These are phyloP conservation scores for Eurypyga helias DNA, from an alignment of 2,113 vertebrate genomes.

Conservation along the genomic window DNA sequence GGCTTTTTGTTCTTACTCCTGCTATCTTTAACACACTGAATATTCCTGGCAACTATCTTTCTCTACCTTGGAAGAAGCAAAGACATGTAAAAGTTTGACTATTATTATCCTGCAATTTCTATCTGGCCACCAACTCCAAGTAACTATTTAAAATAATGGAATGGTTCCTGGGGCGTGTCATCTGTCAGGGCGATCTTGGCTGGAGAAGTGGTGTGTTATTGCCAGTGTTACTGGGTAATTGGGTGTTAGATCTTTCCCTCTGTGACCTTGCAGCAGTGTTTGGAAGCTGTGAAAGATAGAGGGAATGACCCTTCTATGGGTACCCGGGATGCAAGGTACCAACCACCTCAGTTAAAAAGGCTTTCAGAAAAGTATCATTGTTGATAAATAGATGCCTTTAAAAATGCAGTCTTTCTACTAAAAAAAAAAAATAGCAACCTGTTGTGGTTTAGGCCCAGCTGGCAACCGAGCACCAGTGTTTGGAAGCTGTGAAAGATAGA, in stretches of 20 bases:
- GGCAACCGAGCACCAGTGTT: neutral
- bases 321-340: neutral
- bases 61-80: neutral
- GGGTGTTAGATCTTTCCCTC: neutral
- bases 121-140: neutral
- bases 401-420: neutral
- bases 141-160: neutral
- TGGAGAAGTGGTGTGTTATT: neutral
- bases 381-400: neutral
- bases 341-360: neutral
- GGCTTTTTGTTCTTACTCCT: neutral
- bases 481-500: neutral
- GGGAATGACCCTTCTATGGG: neutral
- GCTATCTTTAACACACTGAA: neutral
- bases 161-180: neutral
- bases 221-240: neutral
- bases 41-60: slow-evolving; percentile 30
- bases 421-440: neutral
- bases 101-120: neutral
- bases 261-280: neutral
- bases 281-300: neutral
- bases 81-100: neutral
- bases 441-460: too few species aligned
- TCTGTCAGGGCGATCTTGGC: neutral
- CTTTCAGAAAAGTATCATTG: neutral